A percentile compares a stretch with the other conserved stretches of the same genome.
Evolutionary conservation across 2,113 vertebrate species (phyloP).

Genomic region (Serilophus lunatus): DNA sequence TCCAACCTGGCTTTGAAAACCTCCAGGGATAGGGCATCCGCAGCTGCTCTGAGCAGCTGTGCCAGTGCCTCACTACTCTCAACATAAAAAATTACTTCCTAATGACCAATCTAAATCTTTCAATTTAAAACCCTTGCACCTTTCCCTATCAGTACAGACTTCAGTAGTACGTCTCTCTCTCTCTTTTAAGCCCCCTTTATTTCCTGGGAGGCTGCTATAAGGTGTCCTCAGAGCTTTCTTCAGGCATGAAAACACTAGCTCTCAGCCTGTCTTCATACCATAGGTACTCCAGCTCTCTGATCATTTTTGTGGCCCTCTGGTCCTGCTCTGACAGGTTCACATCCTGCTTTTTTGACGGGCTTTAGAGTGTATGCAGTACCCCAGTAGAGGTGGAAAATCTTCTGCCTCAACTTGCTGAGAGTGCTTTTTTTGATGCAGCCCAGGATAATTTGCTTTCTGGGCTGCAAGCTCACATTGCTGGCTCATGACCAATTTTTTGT

Average conservation of each 20-base stretch:
- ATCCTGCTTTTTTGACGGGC: too few relatives aligned
- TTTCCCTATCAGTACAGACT: not conserved
- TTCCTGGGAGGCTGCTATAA: not conserved
- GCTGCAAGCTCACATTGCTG: not conserved
- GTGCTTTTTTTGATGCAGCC: not conserved
- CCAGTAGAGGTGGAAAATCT: not conserved
- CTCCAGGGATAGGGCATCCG: not conserved
- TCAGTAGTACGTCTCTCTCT: not conserved
- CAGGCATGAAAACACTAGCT: not conserved
- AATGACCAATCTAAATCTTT: not conserved
- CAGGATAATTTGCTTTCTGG: not conserved
- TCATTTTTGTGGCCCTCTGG: not conserved
- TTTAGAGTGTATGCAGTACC: not conserved
- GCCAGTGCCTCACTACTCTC: not conserved
- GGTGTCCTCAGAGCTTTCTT: not conserved
- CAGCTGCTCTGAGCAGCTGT: not conserved
- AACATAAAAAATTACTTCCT: not conserved
- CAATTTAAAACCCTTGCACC: not conserved
- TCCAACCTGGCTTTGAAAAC: not conserved
- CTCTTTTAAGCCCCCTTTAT: not conserved
- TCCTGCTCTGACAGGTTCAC: not conserved
- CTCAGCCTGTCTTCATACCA: not conserved
- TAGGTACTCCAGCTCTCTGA: not conserved
- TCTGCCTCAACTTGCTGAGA: not conserved
- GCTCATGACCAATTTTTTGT: not conserved